Percentiles rank a stretch among this genome's conserved stretches.
Evolutionary conservation across 2,888 invertebrate species (phyloP).

Genomic region (Eudasyphora cyanicolor): DNA sequence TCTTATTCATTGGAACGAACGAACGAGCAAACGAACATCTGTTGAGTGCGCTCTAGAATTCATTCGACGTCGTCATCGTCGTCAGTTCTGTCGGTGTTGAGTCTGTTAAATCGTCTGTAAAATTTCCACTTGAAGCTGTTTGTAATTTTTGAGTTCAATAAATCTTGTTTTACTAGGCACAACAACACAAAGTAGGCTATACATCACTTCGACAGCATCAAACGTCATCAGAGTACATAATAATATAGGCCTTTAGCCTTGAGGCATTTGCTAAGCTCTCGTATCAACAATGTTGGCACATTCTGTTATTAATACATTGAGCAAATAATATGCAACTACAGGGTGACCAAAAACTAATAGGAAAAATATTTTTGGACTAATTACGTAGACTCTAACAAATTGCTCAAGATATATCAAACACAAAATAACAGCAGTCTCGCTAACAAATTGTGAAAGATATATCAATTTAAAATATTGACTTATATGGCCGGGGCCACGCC

Average conservation of each 20-base stretch:
- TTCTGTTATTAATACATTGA: not conserved
- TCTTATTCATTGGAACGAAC: too few relatives aligned
- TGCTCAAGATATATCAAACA: too few relatives aligned
- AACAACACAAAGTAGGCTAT: not conserved
- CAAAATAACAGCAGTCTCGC: too few relatives aligned
- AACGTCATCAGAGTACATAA: not conserved
- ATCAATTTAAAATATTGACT: too few relatives aligned
- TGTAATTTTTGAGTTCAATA: not conserved
- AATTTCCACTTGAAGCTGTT: not conserved
- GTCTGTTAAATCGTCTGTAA: conserved; percentile 5
- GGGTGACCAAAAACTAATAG: not conserved
- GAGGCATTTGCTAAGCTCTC: not conserved
- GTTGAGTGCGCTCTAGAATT: not conserved
- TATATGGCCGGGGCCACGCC: too few relatives aligned
- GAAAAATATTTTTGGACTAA: not conserved
- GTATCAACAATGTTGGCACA: not conserved
- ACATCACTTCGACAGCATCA: not conserved
- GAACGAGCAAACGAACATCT: not conserved
- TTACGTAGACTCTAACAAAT: too few relatives aligned
- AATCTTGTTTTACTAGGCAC: not conserved
- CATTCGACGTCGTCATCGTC: not conserved
- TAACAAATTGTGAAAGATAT: too few relatives aligned
- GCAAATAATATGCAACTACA: not conserved
- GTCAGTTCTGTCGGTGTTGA: not conserved
- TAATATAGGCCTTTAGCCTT: not conserved